Conservation (phyloP, 2,888 invertebrate genomes). For the Heliconius ethilla region DNA sequence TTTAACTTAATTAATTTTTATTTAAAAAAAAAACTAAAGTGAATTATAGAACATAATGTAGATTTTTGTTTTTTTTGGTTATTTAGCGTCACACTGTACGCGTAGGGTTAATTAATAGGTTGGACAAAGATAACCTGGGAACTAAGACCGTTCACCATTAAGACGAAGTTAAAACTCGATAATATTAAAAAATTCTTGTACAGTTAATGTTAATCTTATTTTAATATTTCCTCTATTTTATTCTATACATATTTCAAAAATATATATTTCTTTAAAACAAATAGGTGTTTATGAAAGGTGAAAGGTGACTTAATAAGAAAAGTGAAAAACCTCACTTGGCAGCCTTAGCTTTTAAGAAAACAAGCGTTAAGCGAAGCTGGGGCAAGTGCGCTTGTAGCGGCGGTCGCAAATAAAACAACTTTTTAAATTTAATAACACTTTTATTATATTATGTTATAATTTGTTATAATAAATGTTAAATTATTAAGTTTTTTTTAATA, state of each 20-base stretch:
- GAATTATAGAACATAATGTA: too few relatives aligned
- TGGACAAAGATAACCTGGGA: too few relatives aligned
- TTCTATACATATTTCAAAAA: not conserved
- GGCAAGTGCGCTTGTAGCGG: slow-evolving; percentile 31
- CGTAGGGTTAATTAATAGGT: too few relatives aligned
- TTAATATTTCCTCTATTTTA: not conserved
- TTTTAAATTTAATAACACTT: slow-evolving; percentile 23
- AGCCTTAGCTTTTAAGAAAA: slow-evolving; percentile 24
- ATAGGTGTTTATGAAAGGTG: not conserved
- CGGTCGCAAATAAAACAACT: slow-evolving; percentile 44
- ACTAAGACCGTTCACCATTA: too few relatives aligned
- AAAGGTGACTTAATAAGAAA: not conserved
- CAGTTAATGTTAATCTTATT: too few relatives aligned
- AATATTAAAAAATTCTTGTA: too few relatives aligned
- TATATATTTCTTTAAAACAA: not conserved
- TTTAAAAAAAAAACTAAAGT: too few relatives aligned
- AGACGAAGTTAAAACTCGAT: too few relatives aligned
- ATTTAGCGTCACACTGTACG: too few relatives aligned
- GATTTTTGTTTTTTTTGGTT: too few relatives aligned
- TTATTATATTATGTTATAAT: slow-evolving; percentile 26
- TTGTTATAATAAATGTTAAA: not conserved
- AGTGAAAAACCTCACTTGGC: not conserved
- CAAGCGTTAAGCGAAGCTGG: slow-evolving; percentile 36
- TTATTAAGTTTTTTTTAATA: not conserved
- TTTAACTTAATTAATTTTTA: not conserved